These are phyloP conservation scores for Percina caprodes DNA, from an alignment of 2,113 vertebrate genomes.

Conservation along the genomic window DNA sequence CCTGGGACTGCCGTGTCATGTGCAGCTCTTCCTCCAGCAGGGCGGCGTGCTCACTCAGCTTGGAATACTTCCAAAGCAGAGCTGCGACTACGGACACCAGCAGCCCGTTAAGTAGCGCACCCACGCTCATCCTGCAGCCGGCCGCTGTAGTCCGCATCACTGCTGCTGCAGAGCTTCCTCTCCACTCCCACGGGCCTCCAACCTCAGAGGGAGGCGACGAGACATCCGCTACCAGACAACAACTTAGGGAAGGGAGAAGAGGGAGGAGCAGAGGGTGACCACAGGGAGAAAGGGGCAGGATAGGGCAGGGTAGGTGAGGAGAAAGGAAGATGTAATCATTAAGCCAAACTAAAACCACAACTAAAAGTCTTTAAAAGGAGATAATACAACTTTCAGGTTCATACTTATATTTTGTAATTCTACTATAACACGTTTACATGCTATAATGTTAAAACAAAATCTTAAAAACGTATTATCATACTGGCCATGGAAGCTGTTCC, in stretches of 20 bases:
- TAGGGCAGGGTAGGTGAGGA: background rate
- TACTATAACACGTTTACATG: no score
- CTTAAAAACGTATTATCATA: no score
- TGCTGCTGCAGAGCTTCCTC: constrained; percentile 61
- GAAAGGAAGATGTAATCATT: background rate
- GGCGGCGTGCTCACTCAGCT: constrained; percentile 88
- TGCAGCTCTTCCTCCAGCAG: constrained; percentile 92
- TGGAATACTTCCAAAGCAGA: constrained; percentile 94
- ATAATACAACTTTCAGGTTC: no score
- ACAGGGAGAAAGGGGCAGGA: constrained; percentile 11
- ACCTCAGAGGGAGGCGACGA: constrained; percentile 55
- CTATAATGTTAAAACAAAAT: no score
- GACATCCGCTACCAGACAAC: constrained; percentile 53
- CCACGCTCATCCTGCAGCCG: constrained; percentile 92
- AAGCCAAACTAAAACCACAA: background rate
- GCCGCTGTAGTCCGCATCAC: constrained; percentile 80
- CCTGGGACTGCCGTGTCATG: constrained; percentile 85
- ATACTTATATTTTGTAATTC: no score
- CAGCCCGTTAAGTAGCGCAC: constrained; percentile 91
- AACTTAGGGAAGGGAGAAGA: constrained; percentile 12
- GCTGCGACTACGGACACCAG: constrained; percentile 93
- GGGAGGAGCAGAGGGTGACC: constrained; percentile 2
- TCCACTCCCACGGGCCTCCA: constrained; percentile 64
- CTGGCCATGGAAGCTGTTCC: no score
- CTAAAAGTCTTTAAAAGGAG: background rate